phyloP scores from a whole-genome alignment of 1,140 invertebrate genomes.

The Drosophila littoralis region DNA sequence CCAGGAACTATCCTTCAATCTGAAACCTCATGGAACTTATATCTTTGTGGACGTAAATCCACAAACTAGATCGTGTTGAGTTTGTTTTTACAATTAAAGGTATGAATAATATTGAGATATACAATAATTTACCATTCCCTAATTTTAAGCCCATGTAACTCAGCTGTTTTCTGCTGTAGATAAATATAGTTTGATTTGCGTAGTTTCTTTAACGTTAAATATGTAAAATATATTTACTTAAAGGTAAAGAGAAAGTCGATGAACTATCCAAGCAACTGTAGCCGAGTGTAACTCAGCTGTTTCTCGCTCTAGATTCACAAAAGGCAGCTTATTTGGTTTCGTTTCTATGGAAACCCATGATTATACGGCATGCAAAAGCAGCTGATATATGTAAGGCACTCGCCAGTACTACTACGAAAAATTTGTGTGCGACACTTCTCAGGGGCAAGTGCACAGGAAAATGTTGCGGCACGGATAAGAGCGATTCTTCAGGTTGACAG shows the following conservation, averaged over 20 bases:
- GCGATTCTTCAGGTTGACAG: conserved; percentile 44
- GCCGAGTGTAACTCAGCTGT: not conserved
- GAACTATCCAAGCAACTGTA: not conserved
- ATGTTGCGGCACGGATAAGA: conserved; percentile 2
- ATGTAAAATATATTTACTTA: not conserved
- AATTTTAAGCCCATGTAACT: not conserved
- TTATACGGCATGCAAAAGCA: not conserved
- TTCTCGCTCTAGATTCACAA: not conserved
- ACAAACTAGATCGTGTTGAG: not conserved
- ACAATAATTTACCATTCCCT: not conserved
- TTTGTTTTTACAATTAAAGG: not conserved
- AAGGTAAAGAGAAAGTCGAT: not conserved
- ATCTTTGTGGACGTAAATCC: no score
- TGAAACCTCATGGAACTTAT: no score
- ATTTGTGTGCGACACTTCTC: not conserved
- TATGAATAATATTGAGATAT: not conserved
- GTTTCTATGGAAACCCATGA: conserved; percentile 8
- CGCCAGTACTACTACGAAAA: not conserved
- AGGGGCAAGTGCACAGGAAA: conserved; percentile 1
- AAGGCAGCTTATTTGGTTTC: not conserved
- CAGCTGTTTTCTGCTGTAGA: not conserved
- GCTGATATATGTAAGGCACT: conserved; percentile 3
- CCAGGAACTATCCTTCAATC: no score
- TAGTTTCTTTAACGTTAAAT: not conserved
- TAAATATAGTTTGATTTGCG: no score